Evolutionary conservation across 2,888 invertebrate species (phyloP).

Genomic region (Scaptodrosophila latifasciaeformis): DNA sequence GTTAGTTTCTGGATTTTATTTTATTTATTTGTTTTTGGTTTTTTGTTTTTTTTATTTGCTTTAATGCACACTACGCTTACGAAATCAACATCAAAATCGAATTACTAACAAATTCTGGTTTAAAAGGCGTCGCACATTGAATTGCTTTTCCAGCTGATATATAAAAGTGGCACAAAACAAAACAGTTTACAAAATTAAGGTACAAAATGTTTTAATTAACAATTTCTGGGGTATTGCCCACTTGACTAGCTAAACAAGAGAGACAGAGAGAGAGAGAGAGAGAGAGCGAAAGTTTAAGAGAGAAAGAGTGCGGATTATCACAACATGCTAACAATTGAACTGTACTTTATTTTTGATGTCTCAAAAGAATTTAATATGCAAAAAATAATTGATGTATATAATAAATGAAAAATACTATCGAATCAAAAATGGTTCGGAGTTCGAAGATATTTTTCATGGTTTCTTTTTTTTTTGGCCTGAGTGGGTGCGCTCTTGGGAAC

Average conservation of each 20-base stretch:
- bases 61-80: slow-evolving; percentile 66
- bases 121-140: slow-evolving; percentile 46
- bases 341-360: slow-evolving; percentile 18
- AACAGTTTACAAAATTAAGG: slow-evolving; percentile 6
- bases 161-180: slow-evolving; percentile 31
- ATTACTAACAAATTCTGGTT: slow-evolving; percentile 30
- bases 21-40: slow-evolving; percentile 61
- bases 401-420: not conserved
- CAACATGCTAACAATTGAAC: slow-evolving; percentile 57
- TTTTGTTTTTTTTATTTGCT: slow-evolving; percentile 30
- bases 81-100: slow-evolving; percentile 25
- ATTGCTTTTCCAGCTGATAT: slow-evolving; percentile 24
- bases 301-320: not conserved
- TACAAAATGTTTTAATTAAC: not conserved
- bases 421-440: not conserved
- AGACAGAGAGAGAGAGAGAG: slow-evolving; percentile 28
- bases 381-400: not conserved
- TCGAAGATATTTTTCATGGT: not conserved
- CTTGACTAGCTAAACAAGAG: slow-evolving; percentile 61
- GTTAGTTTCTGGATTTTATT: slow-evolving; percentile 53
- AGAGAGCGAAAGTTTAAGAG: slow-evolving; percentile 33
- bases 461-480: not conserved
- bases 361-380: not conserved
- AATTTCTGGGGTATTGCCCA: too few relatives aligned
- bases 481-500: slow-evolving; percentile 7